Evolutionary conservation across 2,888 invertebrate genomes (phyloP), one percentile per base, ranked within the genome.

Genomic region (Hemaris fuciformis): DNA sequence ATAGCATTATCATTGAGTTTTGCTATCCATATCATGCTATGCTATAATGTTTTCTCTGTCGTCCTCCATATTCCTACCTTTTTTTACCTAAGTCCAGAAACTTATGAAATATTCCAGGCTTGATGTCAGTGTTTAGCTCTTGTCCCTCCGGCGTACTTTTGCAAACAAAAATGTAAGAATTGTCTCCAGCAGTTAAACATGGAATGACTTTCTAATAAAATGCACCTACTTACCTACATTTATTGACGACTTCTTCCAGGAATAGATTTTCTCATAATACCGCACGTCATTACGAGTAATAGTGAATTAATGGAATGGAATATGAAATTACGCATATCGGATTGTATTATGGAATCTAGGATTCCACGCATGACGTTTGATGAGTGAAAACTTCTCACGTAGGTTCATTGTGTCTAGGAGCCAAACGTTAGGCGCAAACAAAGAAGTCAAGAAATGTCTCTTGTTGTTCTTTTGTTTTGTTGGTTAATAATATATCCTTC

Each of bases 301-400:
- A 13, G 20, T 13, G 18, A 31, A 53, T 15, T 27, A 53, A 25
- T 27, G 27, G n/a, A 46, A 46, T 46, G 23, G 53, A 31, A 27
- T 53, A 53, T 53, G n/a, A 8, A 53, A 53, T 53, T 53, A 31
- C 65, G 46, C 65, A 69, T 71, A 68, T 66, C 59, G 31, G 46
- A 64, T 65, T 46, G 46, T n/a, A 22, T 63, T 72, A 69, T 68
- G 63, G 63, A 68, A 70, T 69, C 61, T 63, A 67, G 66, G 48
- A 62, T 71, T 66, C 64, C 62, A 75, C 68, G 64, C 65, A 67
- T 67, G 64, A 65, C 66, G 70, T 74, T 73, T 62, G 62, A 71
- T 70, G 56, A 66, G 66, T 70, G 74, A 73, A 77, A 76, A 59
- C 65, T 67, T 80, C 79, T 68, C 79, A 80, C 78, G 77, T 63